Base-by-base conservation (phyloP, 2,888 invertebrate species). In the Machimus atricapillus region DNA sequence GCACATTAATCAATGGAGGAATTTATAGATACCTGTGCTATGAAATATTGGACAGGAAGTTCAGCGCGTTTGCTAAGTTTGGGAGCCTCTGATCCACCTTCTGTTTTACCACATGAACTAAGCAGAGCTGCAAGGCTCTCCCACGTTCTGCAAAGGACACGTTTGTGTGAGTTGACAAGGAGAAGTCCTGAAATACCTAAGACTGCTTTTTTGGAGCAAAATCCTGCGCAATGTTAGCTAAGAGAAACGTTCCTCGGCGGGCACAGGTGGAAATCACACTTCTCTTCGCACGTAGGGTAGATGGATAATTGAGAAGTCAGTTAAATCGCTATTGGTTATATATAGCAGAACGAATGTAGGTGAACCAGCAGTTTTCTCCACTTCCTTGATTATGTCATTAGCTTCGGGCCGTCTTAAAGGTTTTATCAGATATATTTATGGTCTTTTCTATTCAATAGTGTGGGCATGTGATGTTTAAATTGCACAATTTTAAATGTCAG, bases 381-480 rank as follows among this genome's bases (percentile, higher is more conserved):
- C 34, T 73, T 34, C 85, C 74, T 46, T 85, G 85, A 85, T 85
- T 85, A 85, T 85, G 85, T 85, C 85, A 85, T 85, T 85, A 85
- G 74, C 73, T 52, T 43, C 85, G 40, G 85, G 74, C 16, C 43
- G 85, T 74, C 85, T 74, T 73, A 40, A 83, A 66, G 82, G 66
- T 83, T 66, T 66, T 40, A 83, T 83, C 37, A 66, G 82, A 66
- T 66, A 83, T 82, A 82, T 82, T 66, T 83, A 83, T 83, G 82
- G 43, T 46, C 12, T 46, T 46, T 19, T 9, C 46, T 16, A 19
- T 79, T 27, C 66, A 66, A 12, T 27, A 19, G 19, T 46, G 46
- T 27, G n/a, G 23, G 43, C 12, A 27, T 46, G 23, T 79, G 79
- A 79, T 16, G 19, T 27, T 46, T 79, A 79, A 79, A 79, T 79